Base-by-base conservation (phyloP, 1,140 invertebrate species). In the Chrysopa pallens region DNA sequence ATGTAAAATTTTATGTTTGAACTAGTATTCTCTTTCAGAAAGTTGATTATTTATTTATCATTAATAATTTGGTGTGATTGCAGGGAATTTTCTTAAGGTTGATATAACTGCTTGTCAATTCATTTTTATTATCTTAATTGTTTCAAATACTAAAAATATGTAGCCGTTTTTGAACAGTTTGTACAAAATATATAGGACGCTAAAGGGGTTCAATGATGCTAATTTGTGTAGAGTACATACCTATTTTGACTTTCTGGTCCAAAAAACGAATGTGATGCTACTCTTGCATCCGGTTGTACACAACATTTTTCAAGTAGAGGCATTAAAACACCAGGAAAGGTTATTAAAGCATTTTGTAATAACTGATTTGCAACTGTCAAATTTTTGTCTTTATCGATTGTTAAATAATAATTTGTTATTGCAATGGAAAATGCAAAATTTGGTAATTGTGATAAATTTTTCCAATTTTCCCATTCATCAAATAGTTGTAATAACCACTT, bases 351-450 rank as follows among this genome's bases (percentile, higher is more conserved):
- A 44, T 81, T 72, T 58, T 87, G 77, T 12, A 93, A 57, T 40
- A 58, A 44, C 35, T 67, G 50, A 48, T 82, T 69, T 4, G 84
- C 78, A 44, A 67, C 64, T 11, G 60, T 55, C 38, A 60, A 61
- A 40, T 63, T 54, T 6, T 51, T 50, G 48, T 56, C 46, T 6
- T 51, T 50, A 48, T 56, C 46, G n/a, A 14, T 52, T 46, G 51
- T 49, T 13, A 59, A 46, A 54, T 78, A 66, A 66, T 78, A 83
- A 57, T 81, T 64, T 29, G 88, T 84, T 38, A 93, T 56, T 0
- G 89, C 80, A 40, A 83, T 63, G 2, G 86, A 91, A 54, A 79
- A 92, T 0, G 83, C 77, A 68, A 92, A 84, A 55, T 93, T 94
- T 39, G 88, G 89, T 31, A 94, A 60, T 54, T 86, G 81, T 14